Evolutionary conservation across 2,113 vertebrate species (phyloP), one percentile per base, ranked within the genome.

Genomic region (Myxocyprinus asiaticus): DNA sequence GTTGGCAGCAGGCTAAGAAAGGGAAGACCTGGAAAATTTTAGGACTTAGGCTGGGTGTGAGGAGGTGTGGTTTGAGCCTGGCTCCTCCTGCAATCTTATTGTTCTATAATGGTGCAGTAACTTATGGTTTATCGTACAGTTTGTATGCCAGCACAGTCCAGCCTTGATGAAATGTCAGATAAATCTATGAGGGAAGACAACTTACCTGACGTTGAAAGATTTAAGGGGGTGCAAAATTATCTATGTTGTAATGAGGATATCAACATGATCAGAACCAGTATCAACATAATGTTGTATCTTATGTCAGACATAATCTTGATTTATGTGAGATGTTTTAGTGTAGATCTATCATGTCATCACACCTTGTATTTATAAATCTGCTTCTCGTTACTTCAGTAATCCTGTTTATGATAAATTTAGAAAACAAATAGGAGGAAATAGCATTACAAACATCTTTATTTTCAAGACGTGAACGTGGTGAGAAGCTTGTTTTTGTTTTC

Each of bases 11-110:
- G 69, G 84, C 67, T 70, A 68, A 75, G 69, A 81, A 72, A 77
- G 67, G 81, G 84, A 86, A 86, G 86, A 86, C 82, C 84, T 44
- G 79, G 71, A 83, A 42, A 12, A 72, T 33, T 77, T 88, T 81
- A 74, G 67, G 59, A 85, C 44, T 95, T 93, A 91, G 94, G 94
- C 92, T 94, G 84, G 33, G 0, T 2, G 81, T 86, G 84, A 79
- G 71, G 88, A 91, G 89, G 58, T 63, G 87, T 67, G 53, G 65
- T 33, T 33, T 33, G 22, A 33, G 22, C 22, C 22, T 84, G 74
- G 84, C 88, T 88, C 83, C 77, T 86, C 88, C 83, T 83, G 85
- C 87, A 83, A 78, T 76, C 74, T 77, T 79, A 65, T 55, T 50
- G 76, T 75, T 58, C 88, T 90, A 88, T 88, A 87, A 78, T 77